Evolutionary conservation across 2,113 vertebrate genomes (phyloP).

Genomic region (Lepidothrix coronata): DNA sequence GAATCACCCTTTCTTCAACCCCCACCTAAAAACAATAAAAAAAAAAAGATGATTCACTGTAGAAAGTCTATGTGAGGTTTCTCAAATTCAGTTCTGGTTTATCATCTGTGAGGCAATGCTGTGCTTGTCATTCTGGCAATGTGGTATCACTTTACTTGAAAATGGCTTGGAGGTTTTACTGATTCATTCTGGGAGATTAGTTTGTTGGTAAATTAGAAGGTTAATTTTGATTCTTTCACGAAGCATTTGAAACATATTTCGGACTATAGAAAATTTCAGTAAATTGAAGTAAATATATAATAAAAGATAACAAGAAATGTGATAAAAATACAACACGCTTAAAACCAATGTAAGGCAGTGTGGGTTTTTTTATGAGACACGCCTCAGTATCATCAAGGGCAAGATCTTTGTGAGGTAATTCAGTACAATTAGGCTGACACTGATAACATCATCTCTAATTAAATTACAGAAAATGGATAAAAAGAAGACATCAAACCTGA

Average conservation of each 20-base stretch:
- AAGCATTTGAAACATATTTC: not conserved
- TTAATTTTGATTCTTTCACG: not conserved
- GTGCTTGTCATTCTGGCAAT: slow-evolving; percentile 71
- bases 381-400: not conserved
- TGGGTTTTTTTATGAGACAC: not conserved
- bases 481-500: not conserved
- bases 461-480: not conserved
- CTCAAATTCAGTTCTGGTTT: slow-evolving; percentile 48
- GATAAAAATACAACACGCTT: not conserved
- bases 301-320: not conserved
- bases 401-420: not conserved
- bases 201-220: slow-evolving; percentile 16
- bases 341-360: not conserved
- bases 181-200: slow-evolving; percentile 56
- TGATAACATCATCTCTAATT: not conserved
- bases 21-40: slow-evolving; percentile 36
- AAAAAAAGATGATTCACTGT: slow-evolving; percentile 68
- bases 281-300: not conserved
- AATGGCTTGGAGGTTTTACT: slow-evolving; percentile 56
- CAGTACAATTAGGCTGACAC: not conserved
- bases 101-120: slow-evolving; percentile 47
- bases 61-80: slow-evolving; percentile 71
- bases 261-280: not conserved
- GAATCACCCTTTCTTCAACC: slow-evolving; percentile 57
- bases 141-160: slow-evolving; percentile 77